Evolutionary conservation across 1,140 invertebrate species (phyloP), one percentile per base, ranked within the genome.

Genomic region (Bombus huntii): DNA sequence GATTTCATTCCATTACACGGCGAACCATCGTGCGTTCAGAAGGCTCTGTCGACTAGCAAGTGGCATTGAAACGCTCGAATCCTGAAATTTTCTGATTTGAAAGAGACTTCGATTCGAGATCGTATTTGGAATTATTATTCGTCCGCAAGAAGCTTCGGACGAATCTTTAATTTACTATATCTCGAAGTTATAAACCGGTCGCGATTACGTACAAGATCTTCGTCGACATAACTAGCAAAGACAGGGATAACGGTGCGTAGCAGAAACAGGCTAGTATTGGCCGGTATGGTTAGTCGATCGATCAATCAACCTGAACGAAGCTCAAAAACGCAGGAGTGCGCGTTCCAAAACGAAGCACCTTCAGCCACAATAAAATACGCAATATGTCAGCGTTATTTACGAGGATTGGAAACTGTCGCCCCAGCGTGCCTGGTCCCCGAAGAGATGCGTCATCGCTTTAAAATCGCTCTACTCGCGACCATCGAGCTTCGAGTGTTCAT

Each of bases 361-460:
- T 37, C 62, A 13, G 37, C 4, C 37, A 12, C 59, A 66, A 66
- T 79, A 34, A 79, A 79, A 79, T 39, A 12, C 25, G 42, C 65
- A 39, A 80, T 80, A 47, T 22, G 34, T 70, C 65, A 80, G 34
- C 22, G 12, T 39, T 39, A 34, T 47, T 31, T 80, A 39, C 42
- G 65, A 44, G 42, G 31, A 68, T 70, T 70, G 65, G 66, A 71
- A 44, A 71, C 66, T 71, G 78, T 71, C 78, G 31, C 25, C 3
- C 15, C 44, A 1, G 6, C 12, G 18, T 18, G 6, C 6, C 12
- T 18, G 22, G 59, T 68, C 4, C 37, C 28, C 39, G 4, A 42
- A 31, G 5, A 39, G 39, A 34, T 28, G 42, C 42, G 66, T 65
- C 59, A 44, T 31, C 59, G 76, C 28, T 44, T 31, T 31, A 42